These are phyloP conservation scores for Barbus barbus DNA, from an alignment of 2,113 vertebrate genomes.

Conservation along the genomic window DNA sequence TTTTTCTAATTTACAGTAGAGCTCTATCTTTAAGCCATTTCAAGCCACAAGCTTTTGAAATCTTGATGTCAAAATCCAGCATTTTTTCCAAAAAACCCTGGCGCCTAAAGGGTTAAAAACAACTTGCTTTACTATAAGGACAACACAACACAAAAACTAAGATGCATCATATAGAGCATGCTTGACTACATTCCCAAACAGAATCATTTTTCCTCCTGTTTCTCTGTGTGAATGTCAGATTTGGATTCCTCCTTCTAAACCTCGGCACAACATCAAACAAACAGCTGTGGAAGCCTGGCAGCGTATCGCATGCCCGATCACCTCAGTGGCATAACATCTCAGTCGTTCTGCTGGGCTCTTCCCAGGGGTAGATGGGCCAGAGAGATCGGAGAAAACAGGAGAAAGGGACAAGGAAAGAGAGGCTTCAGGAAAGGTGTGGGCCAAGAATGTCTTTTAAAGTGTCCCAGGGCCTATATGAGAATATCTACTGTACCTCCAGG, in stretches of 20 bases:
- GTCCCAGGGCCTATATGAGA: not conserved
- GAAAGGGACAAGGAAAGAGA: not conserved
- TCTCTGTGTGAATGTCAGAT: conserved; percentile 21
- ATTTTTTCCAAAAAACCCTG: no score
- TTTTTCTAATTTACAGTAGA: no score
- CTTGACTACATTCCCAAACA: not conserved
- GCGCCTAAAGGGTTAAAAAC: no score
- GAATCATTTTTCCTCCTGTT: not conserved
- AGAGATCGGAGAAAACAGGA: conserved; percentile 11
- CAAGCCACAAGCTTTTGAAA: no score
- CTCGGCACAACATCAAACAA: conserved; percentile 42
- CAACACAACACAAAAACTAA: not conserved
- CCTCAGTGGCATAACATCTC: conserved; percentile 30
- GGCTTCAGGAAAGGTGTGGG: not conserved
- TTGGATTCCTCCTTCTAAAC: conserved; percentile 31
- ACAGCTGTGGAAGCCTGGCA: conserved; percentile 48
- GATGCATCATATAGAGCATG: not conserved
- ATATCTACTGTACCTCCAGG: not conserved
- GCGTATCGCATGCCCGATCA: conserved; percentile 32
- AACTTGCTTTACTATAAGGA: not conserved
- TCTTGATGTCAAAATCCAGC: no score
- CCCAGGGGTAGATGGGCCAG: conserved; percentile 3
- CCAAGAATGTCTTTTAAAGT: not conserved
- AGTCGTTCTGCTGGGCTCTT: conserved; percentile 1
- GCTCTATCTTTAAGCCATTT: no score